phyloP scores from a whole-genome alignment of 92 coral and sea anemone species.

The Zoanthus solanderi region DNA sequence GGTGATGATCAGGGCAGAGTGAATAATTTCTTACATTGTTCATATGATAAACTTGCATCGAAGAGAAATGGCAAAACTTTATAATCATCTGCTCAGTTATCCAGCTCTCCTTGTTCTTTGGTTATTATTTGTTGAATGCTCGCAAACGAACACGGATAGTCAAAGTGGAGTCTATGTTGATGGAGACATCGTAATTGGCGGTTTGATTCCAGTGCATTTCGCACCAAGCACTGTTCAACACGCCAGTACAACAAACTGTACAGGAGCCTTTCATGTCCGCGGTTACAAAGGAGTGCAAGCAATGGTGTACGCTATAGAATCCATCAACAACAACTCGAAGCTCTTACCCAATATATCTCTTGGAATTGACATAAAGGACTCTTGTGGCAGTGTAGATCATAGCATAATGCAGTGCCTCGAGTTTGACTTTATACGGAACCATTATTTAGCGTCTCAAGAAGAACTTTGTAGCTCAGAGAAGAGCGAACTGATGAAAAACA shows the following conservation, averaged over 20 bases:
- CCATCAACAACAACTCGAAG: slow-evolving; percentile 54
- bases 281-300: slow-evolving; percentile 80
- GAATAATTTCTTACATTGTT: not conserved
- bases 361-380: slow-evolving; percentile 80
- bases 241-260: slow-evolving; percentile 61
- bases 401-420: slow-evolving; percentile 80
- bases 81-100: not conserved
- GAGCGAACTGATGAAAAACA: not conserved
- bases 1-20: not conserved
- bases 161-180: slow-evolving; percentile 26
- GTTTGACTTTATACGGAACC: slow-evolving; percentile 73
- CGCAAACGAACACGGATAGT: not conserved
- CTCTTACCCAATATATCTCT: slow-evolving; percentile 74
- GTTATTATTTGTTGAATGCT: slow-evolving; percentile 14
- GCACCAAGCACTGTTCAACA: slow-evolving; percentile 65
- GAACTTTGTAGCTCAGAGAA: slow-evolving; percentile 5
- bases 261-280: slow-evolving; percentile 67
- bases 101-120: not conserved
- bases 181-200: slow-evolving; percentile 73
- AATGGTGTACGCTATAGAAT: slow-evolving; percentile 72
- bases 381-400: slow-evolving; percentile 82
- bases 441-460: slow-evolving; percentile 32
- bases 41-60: not conserved
- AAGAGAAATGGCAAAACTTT: slow-evolving; percentile 20
- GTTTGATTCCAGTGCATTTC: slow-evolving; percentile 75